Conservation (phyloP, 2,888 invertebrate species). For the Melanargia galathea region DNA sequence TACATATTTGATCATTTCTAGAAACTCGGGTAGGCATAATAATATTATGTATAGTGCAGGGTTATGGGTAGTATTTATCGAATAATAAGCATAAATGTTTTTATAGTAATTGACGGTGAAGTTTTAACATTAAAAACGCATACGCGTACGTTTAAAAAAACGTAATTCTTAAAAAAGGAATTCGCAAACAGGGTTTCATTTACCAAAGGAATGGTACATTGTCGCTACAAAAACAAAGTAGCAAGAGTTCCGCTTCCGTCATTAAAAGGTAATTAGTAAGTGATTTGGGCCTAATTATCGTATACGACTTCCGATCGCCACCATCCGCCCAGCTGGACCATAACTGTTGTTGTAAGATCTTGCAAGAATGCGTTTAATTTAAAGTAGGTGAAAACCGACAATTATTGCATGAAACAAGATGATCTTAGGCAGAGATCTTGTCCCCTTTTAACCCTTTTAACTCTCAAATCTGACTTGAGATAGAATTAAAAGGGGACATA, state of each 20-base stretch:
- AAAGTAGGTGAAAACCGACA: not conserved
- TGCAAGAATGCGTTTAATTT: conserved; percentile 11
- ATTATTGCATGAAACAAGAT: not conserved
- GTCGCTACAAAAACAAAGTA: conserved; percentile 40
- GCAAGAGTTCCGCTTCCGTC: conserved; percentile 75
- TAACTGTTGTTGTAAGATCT: conserved; percentile 30
- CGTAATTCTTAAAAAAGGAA: conserved; percentile 21
- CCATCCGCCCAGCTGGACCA: conserved; percentile 51
- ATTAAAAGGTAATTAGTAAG: conserved; percentile 77
- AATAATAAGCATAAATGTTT: not conserved
- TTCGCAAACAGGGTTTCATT: conserved; percentile 36
- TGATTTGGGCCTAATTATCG: conserved; percentile 75
- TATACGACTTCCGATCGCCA: conserved; percentile 64
- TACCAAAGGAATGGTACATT: conserved; percentile 39
- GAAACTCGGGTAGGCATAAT: too few relatives aligned
- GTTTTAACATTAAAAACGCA: not conserved
- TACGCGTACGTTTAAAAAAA: not conserved
- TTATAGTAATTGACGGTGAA: not conserved
- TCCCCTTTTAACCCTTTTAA: too few relatives aligned
- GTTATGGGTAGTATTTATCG: too few relatives aligned
- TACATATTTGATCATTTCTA: too few relatives aligned
- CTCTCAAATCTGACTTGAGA: too few relatives aligned
- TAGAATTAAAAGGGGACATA: too few relatives aligned
- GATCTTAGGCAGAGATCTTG: too few relatives aligned
- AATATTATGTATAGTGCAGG: too few relatives aligned